Conservation (phyloP, 2,888 invertebrate genomes). For the Amblyjoppa proteus region DNA sequence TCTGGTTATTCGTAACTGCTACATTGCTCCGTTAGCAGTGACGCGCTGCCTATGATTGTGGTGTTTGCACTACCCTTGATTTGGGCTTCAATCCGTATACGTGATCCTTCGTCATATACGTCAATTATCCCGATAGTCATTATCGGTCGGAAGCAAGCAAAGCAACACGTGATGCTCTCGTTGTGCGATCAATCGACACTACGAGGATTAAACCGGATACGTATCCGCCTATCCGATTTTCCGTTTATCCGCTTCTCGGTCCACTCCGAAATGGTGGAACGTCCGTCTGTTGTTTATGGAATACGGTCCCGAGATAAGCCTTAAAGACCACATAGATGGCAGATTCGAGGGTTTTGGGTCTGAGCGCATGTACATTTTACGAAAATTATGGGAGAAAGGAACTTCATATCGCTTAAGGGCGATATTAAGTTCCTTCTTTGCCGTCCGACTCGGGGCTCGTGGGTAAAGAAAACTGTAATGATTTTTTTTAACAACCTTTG, state of each 20-base stretch:
- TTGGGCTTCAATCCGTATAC: neutral
- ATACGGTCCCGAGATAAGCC: constrained; percentile 4
- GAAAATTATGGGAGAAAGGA: too few relatives aligned
- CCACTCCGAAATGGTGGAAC: neutral
- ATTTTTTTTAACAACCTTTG: too few relatives aligned
- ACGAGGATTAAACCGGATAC: neutral
- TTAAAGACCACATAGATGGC: neutral
- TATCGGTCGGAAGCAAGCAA: constrained; percentile 22
- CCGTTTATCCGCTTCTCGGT: neutral
- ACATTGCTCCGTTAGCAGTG: constrained; percentile 3
- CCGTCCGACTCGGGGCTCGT: too few relatives aligned
- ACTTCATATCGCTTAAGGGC: too few relatives aligned
- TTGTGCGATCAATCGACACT: constrained; percentile 19
- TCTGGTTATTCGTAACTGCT: neutral
- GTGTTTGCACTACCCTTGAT: constrained; percentile 45
- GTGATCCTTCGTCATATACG: constrained; percentile 35
- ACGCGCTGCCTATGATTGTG: constrained; percentile 22
- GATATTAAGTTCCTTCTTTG: too few relatives aligned
- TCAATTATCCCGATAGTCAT: constrained; percentile 47
- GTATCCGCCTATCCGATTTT: neutral
- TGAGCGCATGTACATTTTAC: too few relatives aligned
- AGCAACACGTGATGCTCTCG: constrained; percentile 36
- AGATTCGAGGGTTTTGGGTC: too few relatives aligned
- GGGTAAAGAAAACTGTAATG: too few relatives aligned
- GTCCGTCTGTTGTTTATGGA: neutral